A percentile compares a stretch with the other conserved stretches of the same genome.
Conservation (phyloP, 1,140 invertebrate genomes). For the Heliconius eleuchia region DNA sequence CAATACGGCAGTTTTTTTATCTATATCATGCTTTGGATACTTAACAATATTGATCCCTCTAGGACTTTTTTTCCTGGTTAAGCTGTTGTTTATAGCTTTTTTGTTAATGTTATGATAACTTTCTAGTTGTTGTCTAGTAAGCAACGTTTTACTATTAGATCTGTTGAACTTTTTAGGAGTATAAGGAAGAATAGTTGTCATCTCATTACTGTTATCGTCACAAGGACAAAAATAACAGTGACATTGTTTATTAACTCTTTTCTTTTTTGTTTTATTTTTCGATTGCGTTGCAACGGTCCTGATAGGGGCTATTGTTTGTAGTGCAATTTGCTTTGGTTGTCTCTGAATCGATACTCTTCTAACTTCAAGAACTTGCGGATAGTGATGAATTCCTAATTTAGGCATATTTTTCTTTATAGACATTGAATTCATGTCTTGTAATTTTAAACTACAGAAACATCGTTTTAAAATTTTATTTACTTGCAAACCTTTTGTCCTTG, state of each 20-base stretch:
- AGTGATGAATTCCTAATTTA: not conserved
- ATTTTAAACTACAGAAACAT: constrained; percentile 50
- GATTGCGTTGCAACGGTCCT: constrained; percentile 33
- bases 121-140: constrained; percentile 18
- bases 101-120: not conserved
- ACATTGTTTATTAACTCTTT: constrained; percentile 7
- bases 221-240: not conserved
- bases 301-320: constrained; percentile 23
- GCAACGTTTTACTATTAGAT: constrained; percentile 41
- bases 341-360: constrained; percentile 37
- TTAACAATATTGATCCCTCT: constrained; percentile 20
- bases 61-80: constrained; percentile 36
- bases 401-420: constrained; percentile 7
- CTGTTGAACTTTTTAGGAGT: constrained; percentile 48
- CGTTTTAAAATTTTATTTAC: constrained; percentile 43
- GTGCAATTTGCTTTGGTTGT: constrained; percentile 23
- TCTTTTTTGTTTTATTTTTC: constrained; percentile 23
- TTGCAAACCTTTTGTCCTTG: constrained; percentile 32
- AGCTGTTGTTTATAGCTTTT: constrained; percentile 11
- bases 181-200: constrained; percentile 50
- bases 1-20: not conserved
- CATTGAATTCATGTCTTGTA: constrained; percentile 30
- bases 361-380: constrained; percentile 39
- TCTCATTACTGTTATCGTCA: constrained; percentile 29
- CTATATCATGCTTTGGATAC: not conserved